Evolutionary conservation across 2,113 vertebrate genomes (phyloP), one percentile per base, ranked within the genome.

Genomic region (Cranoglanis bouderius): DNA sequence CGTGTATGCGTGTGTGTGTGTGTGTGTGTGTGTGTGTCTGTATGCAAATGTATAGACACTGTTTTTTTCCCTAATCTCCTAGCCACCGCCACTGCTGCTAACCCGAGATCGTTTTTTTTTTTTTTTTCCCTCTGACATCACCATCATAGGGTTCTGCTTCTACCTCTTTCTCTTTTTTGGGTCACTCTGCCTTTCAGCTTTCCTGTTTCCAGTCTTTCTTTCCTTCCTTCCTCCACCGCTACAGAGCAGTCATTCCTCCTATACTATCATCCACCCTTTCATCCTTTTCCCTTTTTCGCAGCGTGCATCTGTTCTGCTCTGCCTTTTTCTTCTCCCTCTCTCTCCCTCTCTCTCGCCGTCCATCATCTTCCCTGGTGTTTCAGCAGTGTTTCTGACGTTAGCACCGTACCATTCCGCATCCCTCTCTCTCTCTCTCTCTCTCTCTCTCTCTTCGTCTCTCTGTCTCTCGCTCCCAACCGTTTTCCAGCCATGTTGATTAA

Each of bases 401-500:
- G 55, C 81, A 83, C 57, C 51, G 32, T 57, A 83, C 43, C 40
- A 24, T 84, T 49, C 82, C 46, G 13, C 59, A 84, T 84, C 26
- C 38, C 82, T 65, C 40, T 24, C 91, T 92, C 94, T 94, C 87
- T 93, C 93, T 93, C 90, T 86, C 91, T 90, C 92, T 91, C 90
- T 88, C 87, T 87, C 91, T 90, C 91, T 91, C 91, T n/a, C n/a
- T 92, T 89, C 92, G 90, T 90, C 88, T 89, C 87, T 86, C 91
- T 90, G 92, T 91, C 90, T 88, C 87, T 87, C 91, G 91, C 91
- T 91, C 91, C 88, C 85, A 86, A 21, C 83, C 90, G 87, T 87
- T 80, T 90, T 91, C 92, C 92, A 92, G 82, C 92, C 86, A 92
- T 92, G 95, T 92, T 94, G 93, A 94, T 95, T 95, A 95, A 95